Evolutionary conservation across 2,113 vertebrate genomes (phyloP).

Genomic region (Hippolais icterina): DNA sequence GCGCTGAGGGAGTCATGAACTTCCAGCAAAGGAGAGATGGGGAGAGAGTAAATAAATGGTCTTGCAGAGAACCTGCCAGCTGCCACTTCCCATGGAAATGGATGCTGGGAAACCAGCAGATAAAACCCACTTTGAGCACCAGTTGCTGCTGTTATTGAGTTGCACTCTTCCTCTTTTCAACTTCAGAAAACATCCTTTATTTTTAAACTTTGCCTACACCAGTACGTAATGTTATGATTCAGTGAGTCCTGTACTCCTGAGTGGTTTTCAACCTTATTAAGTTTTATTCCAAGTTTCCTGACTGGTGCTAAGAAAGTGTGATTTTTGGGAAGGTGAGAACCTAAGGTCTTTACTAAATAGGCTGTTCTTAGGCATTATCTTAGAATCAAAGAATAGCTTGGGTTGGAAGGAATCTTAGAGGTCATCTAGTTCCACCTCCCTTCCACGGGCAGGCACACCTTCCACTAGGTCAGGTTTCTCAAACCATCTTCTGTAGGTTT

Average conservation of each 20-base stretch:
- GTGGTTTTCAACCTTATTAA: background rate
- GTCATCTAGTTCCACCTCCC: background rate
- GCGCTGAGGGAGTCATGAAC: slow-evolving; percentile 22
- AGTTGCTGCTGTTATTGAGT: background rate
- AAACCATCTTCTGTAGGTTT: background rate
- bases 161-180: background rate
- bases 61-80: background rate
- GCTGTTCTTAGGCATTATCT: background rate
- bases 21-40: background rate
- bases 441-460: background rate
- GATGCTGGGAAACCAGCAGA: background rate
- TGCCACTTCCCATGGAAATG: background rate
- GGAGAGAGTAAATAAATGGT: slow-evolving; percentile 24
- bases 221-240: background rate
- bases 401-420: background rate
- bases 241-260: background rate
- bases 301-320: background rate
- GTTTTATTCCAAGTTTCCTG: background rate
- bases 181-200: background rate
- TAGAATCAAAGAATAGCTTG: background rate
- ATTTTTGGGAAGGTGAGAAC: background rate
- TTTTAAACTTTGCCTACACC: background rate
- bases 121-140: background rate
- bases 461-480: background rate
- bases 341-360: background rate